phyloP scores from a whole-genome alignment of 2,797 vertebrate genomes.

The Leptodactylus fallax region DNA sequence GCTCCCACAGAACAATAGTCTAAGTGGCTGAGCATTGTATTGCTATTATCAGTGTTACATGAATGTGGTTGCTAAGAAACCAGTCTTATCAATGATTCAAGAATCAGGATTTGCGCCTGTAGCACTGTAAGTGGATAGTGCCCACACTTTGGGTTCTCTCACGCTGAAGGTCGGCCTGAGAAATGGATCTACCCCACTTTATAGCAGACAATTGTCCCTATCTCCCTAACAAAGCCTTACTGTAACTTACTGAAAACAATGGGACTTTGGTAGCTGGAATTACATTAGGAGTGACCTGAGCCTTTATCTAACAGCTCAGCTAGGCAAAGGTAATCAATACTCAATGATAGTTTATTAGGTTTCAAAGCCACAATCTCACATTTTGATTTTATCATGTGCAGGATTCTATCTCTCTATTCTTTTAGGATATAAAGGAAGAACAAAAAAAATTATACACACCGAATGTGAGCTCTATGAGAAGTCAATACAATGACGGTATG shows the following conservation, averaged over 20 bases:
- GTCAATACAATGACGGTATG: too few species aligned
- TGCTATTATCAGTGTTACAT: constrained; percentile 64
- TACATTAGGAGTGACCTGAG: background rate
- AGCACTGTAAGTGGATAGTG: constrained; percentile 49
- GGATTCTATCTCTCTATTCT: background rate
- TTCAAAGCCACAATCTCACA: background rate
- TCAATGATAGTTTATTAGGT: background rate
- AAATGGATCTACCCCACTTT: constrained; percentile 18
- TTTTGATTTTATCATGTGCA: constrained; percentile 10
- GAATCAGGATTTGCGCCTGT: constrained; percentile 16
- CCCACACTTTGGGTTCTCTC: background rate
- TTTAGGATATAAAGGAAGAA: background rate
- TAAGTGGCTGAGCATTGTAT: constrained; percentile 65
- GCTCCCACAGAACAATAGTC: constrained; percentile 48
- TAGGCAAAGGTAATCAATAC: constrained; percentile 1
- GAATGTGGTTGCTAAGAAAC: constrained; percentile 70
- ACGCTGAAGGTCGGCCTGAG: background rate
- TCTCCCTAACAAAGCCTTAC: constrained; percentile 3
- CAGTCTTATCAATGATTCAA: constrained; percentile 66
- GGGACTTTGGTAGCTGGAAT: constrained; percentile 15
- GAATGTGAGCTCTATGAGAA: background rate
- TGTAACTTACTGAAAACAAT: constrained; percentile 25
- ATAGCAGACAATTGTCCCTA: background rate
- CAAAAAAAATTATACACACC: background rate
- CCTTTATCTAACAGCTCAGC: background rate